Evolutionary conservation across 1,140 invertebrate species (phyloP), one percentile per base, ranked within the genome.

Genomic region (Telenomus remus): DNA sequence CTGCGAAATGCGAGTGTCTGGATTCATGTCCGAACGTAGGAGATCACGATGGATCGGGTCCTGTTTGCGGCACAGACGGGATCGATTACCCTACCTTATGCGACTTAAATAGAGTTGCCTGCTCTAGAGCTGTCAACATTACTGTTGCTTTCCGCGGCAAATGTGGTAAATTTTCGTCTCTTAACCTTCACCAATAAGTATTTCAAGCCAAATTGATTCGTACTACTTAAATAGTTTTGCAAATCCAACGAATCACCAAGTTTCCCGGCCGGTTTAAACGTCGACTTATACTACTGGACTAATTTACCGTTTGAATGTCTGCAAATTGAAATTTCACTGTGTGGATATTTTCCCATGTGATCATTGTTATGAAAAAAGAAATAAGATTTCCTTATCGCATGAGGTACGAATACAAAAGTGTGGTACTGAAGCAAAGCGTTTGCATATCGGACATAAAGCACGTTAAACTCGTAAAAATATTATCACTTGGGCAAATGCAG

Each of bases 121-220:
- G 96, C 86, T 88, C 90, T 14, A 86, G 90, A 11, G 91, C 92
- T 68, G 89, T 89, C 51, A 94, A 95, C 84, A 94, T 97, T 79
- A 92, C 91, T n/a, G 91, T 96, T 79, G 95, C 95, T 83, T 97
- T 94, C 86, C 90, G 91, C 60, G 96, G 96, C 44, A 95, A 94
- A 90, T 97, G 96, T 87, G 95, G 96, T 97, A 86, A 92, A 94
- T 91, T 73, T 35, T 53, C 46, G 53, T 4, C 37, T 9, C 37
- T 6, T 35, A 35, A 6, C 34, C 34, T 5, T 35, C 34, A 35
- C 5, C 34, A 10, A 6, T 35, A 35, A 6, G 5, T 6, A 35
- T 35, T 35, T 35, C 34, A 35, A 10, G 34, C 34, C 34, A 10
- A 35, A 10, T 10, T 5, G 19, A 27, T 27, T 27, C 6, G 19